Percentiles rank a stretch among this genome's conserved stretches.
Conservation (phyloP, 2,797 vertebrate species). For the Toxotes lorentzi region DNA sequence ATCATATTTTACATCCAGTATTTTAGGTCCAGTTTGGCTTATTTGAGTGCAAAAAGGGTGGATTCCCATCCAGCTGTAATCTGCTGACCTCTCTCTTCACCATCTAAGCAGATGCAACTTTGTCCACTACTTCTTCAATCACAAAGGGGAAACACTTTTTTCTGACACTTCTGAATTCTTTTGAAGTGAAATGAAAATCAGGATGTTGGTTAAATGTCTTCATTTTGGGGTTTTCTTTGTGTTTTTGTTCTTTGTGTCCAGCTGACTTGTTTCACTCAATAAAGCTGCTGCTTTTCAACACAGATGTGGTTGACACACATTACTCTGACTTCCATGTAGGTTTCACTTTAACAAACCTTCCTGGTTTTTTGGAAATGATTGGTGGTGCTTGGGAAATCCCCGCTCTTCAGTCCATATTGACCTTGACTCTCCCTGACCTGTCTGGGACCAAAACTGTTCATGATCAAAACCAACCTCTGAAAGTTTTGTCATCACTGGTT, state of each 20-base stretch:
- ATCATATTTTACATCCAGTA: neutral
- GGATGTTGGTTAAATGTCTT: conserved; percentile 38
- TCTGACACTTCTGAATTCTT: neutral
- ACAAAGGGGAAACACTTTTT: conserved; percentile 1
- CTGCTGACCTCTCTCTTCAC: neutral
- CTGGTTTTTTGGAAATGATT: conserved; percentile 1
- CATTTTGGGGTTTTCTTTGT: conserved; percentile 10
- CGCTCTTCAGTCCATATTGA: rapidly evolving
- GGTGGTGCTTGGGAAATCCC: neutral
- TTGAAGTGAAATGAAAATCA: neutral
- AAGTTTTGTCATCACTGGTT: too few relatives aligned
- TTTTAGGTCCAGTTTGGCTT: rapidly evolving
- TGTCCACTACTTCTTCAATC: neutral
- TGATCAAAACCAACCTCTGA: neutral
- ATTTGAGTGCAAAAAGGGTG: neutral
- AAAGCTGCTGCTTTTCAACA: conserved; percentile 2
- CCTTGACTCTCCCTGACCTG: neutral
- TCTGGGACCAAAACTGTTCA: too few relatives aligned
- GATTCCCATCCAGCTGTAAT: neutral
- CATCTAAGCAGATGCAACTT: neutral
- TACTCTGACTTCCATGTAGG: too few relatives aligned
- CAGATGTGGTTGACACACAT: too few relatives aligned
- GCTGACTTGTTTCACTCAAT: neutral
- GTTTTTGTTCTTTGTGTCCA: neutral
- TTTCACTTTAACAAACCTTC: neutral